Base-by-base conservation (phyloP, 1,140 invertebrate genomes). In the Geopemphigus sp. region DNA sequence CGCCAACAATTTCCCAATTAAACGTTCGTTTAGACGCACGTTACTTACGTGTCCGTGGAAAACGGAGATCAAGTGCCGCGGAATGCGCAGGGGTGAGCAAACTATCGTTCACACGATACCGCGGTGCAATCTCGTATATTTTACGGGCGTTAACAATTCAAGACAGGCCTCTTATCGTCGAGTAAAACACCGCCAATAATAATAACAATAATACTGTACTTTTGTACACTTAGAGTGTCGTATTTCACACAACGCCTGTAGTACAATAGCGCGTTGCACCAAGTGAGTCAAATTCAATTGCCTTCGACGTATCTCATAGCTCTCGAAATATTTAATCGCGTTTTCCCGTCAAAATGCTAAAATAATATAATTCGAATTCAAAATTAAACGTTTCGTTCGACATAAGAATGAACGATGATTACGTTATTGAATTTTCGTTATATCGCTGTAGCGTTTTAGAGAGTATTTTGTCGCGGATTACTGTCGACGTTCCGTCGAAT, bases 171-270 rank as follows among this genome's bases (percentile, higher is more conserved):
- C 39, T n/a, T n/a, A 10, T 19, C n/a, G 63, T 39, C 19, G 32
- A 66, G 32, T 66, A 39, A 66, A 22, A 66, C 11, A 66, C 39
- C 63, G 39, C 63, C 63, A 45, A 66, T 50, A 50, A 50, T 12
- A 50, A 50, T 66, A 66, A 50, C 8, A 50, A 50, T 66, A 66
- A 66, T 66, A 66, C 32, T 39, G 32, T 39, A 39, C 32, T 39
- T 39, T 66, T 66, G 63, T 66, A 66, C 26, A 63, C 29, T 66
- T 39, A 66, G 11, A 11, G 63, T 66, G 26, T 66, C 32, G n/a
- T 66, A 66, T 39, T 66, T 66, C 63, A 66, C 29, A 66, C 32
- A 5, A 15, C 10, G 3, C 3, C 32, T n/a, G 1, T 39, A 45
- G 63, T 66, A 19, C 22, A 39, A 39, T 66, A 66, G 63, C 19